Evolutionary conservation across 1,140 invertebrate species (phyloP).

Genomic region (Drosophila bifasciata): DNA sequence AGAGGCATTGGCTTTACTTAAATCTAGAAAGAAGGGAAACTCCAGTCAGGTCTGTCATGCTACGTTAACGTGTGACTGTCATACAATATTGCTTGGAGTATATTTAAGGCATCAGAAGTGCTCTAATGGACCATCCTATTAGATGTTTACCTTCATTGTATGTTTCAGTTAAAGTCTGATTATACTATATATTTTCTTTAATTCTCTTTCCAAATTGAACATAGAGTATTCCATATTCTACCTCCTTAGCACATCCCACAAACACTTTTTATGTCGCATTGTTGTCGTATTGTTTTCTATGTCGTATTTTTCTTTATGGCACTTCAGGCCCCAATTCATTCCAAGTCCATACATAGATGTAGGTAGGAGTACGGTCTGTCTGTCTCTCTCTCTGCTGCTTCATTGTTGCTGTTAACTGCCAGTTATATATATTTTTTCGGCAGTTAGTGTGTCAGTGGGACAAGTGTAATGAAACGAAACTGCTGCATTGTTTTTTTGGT

Average conservation of each 20-base stretch:
- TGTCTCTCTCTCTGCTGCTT: not conserved
- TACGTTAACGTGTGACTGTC: too few relatives aligned
- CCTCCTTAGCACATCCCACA: not conserved
- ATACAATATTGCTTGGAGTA: too few relatives aligned
- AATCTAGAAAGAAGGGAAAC: too few relatives aligned
- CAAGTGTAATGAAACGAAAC: slow-evolving; percentile 64
- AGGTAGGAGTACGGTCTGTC: slow-evolving; percentile 21
- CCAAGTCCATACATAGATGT: slow-evolving; percentile 16
- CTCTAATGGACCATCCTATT: too few relatives aligned
- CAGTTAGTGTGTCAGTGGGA: slow-evolving; percentile 61
- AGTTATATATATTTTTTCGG: slow-evolving; percentile 17
- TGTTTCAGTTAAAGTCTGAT: too few relatives aligned
- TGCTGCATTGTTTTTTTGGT: slow-evolving; percentile 54
- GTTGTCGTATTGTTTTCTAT: slow-evolving; percentile 1
- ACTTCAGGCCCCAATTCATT: slow-evolving; percentile 43
- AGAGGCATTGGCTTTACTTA: too few relatives aligned
- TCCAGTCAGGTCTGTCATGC: too few relatives aligned
- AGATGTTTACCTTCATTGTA: too few relatives aligned
- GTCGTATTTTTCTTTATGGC: slow-evolving; percentile 39
- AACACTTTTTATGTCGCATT: not conserved
- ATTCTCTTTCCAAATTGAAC: too few relatives aligned
- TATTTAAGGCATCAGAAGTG: too few relatives aligned
- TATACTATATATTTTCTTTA: too few relatives aligned
- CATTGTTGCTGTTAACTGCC: slow-evolving; percentile 25
- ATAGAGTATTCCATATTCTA: slow-evolving; percentile 19